These are phyloP conservation scores for Cygnus atratus DNA, from an alignment of 2,113 vertebrate genomes.

Conservation along the genomic window DNA sequence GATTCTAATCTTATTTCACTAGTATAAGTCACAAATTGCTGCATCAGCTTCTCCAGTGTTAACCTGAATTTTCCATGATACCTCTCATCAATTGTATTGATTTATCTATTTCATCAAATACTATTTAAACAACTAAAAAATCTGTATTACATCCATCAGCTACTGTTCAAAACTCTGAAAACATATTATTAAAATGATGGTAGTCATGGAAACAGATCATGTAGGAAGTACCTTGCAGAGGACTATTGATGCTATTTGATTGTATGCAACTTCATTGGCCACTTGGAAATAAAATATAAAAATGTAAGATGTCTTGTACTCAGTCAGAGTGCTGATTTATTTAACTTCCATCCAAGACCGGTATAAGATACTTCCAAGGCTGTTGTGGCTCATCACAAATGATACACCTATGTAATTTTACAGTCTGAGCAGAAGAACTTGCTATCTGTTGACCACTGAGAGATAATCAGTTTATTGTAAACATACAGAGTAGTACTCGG, in stretches of 20 bases:
- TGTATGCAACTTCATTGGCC: neutral
- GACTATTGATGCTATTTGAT: neutral
- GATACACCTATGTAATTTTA: neutral
- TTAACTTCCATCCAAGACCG: neutral
- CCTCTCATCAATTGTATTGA: neutral
- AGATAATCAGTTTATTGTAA: conserved; percentile 2
- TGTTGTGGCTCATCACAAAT: neutral
- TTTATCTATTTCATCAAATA: conserved; percentile 26
- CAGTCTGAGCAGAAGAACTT: neutral
- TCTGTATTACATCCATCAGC: neutral
- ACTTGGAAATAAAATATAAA: neutral
- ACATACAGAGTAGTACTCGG: neutral
- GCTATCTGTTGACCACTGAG: neutral
- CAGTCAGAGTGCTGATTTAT: neutral
- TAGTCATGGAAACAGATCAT: conserved; percentile 50
- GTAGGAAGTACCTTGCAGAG: neutral
- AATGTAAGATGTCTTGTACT: neutral
- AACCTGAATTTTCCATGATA: neutral
- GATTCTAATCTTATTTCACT: neutral
- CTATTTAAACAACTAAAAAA: neutral
- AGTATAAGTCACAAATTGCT: neutral
- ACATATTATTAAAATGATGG: neutral
- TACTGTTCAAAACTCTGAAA: neutral
- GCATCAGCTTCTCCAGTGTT: neutral
- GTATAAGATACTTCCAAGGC: neutral